A percentile compares a stretch with the other conserved stretches of the same genome.
Conservation (phyloP, 2,113 vertebrate genomes). For the Pituophis catenifer region DNA sequence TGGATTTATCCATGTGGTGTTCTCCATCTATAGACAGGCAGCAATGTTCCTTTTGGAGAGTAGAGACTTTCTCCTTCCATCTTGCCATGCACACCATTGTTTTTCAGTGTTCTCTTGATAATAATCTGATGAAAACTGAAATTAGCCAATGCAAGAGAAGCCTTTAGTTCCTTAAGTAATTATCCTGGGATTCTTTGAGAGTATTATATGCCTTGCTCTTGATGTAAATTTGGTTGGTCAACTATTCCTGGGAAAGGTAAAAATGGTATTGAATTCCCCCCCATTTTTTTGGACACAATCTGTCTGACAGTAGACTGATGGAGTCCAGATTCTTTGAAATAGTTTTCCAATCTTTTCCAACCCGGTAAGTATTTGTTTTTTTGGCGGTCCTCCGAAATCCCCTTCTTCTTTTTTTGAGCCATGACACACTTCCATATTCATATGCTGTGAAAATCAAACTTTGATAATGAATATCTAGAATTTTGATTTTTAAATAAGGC, state of each 20-base stretch:
- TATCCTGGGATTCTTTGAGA: not conserved
- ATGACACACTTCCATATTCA: not conserved
- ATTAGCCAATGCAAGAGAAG: not conserved
- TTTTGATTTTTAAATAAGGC: not conserved
- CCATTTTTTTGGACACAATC: not conserved
- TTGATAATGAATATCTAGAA: not conserved
- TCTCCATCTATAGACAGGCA: not conserved
- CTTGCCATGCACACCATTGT: not conserved
- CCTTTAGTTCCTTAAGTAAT: not conserved
- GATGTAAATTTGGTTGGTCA: too few relatives aligned
- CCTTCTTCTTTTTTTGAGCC: not conserved
- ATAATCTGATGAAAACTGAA: not conserved
- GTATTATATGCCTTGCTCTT: not conserved
- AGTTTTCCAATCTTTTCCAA: not conserved
- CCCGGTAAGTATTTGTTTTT: not conserved
- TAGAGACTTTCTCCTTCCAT: not conserved
- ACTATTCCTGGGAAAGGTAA: not conserved
- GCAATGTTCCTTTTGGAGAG: not conserved
- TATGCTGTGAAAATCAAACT: not conserved
- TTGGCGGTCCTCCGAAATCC: not conserved
- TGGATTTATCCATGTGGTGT: not conserved
- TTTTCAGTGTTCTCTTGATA: not conserved
- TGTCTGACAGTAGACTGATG: not conserved
- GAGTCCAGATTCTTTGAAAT: not conserved
- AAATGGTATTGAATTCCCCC: not conserved